Evolutionary conservation across 2,113 vertebrate species (phyloP).

Genomic region (Mirounga angustirostris): DNA sequence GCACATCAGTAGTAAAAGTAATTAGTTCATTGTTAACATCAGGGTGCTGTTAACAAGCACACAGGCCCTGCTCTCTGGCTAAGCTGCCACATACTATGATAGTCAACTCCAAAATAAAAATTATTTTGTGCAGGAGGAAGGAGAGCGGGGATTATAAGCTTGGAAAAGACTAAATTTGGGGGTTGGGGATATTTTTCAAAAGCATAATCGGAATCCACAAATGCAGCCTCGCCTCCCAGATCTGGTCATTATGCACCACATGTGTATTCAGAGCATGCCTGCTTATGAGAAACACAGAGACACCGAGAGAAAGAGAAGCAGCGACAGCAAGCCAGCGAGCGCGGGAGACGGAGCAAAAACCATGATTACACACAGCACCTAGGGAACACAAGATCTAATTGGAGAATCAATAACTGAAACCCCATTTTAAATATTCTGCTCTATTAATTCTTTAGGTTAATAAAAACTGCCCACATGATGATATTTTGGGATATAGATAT

Average conservation of each 20-base stretch:
- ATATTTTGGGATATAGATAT: conserved; percentile 90
- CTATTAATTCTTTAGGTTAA: conserved; percentile 87
- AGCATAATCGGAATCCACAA: conserved; percentile 70
- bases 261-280: conserved; percentile 80
- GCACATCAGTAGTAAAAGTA: conserved; percentile 84
- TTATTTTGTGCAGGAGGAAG: conserved; percentile 66
- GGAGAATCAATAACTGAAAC: conserved; percentile 88
- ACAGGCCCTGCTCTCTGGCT: conserved; percentile 74
- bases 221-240: conserved; percentile 63
- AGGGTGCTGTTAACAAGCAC: conserved; percentile 79
- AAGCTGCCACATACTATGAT: conserved; percentile 36
- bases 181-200: conserved; percentile 78
- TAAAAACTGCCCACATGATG: conserved; percentile 85
- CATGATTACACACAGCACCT: conserved; percentile 72
- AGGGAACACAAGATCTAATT: conserved; percentile 85
- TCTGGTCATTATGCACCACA: conserved; percentile 68
- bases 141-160: conserved; percentile 55
- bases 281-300: background rate
- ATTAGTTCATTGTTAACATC: conserved; percentile 84
- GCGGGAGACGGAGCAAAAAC: conserved; percentile 67
- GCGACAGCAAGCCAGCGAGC: conserved; percentile 16
- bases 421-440: conserved; percentile 86
- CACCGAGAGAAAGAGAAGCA: background rate
- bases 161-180: conserved; percentile 66
- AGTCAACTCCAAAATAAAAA: conserved; percentile 77